Conservation (phyloP, 2,113 vertebrate genomes). For the Gulo gulo region DNA sequence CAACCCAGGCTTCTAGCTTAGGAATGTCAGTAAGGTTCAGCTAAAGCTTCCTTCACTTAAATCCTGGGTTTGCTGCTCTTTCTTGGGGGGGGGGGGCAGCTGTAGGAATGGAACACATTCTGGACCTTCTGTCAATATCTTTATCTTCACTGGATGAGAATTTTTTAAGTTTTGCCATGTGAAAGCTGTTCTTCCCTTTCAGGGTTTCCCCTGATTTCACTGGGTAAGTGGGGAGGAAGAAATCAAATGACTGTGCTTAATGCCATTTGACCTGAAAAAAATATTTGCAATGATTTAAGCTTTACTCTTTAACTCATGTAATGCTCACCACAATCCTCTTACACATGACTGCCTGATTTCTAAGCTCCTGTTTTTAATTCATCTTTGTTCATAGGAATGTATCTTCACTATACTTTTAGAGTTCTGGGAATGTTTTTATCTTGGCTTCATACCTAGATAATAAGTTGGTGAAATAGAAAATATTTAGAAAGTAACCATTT, state of each 20-base stretch:
- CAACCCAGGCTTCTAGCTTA: not conserved
- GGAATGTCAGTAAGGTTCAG: not conserved
- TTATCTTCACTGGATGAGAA: not conserved
- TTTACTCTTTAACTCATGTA: not conserved
- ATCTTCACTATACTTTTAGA: constrained; percentile 10
- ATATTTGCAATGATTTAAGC: not conserved
- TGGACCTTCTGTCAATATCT: not conserved
- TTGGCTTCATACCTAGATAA: not conserved
- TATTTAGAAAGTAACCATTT: not conserved
- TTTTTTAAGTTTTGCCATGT: not conserved
- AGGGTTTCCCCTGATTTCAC: not conserved
- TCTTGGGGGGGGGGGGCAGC: not conserved
- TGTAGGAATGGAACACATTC: not conserved
- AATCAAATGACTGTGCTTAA: not conserved
- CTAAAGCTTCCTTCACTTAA: not conserved
- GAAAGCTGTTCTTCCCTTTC: not conserved
- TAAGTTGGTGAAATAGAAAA: not conserved
- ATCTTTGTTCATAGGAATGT: not conserved
- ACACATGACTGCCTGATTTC: not conserved
- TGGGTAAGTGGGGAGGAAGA: not conserved
- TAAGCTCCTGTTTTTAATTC: not conserved
- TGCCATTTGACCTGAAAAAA: not conserved
- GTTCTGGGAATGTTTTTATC: not conserved
- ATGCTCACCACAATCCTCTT: not conserved
- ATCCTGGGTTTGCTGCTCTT: not conserved